Conservation (phyloP, 2,888 invertebrate species). For the Stramonita haemastoma region DNA sequence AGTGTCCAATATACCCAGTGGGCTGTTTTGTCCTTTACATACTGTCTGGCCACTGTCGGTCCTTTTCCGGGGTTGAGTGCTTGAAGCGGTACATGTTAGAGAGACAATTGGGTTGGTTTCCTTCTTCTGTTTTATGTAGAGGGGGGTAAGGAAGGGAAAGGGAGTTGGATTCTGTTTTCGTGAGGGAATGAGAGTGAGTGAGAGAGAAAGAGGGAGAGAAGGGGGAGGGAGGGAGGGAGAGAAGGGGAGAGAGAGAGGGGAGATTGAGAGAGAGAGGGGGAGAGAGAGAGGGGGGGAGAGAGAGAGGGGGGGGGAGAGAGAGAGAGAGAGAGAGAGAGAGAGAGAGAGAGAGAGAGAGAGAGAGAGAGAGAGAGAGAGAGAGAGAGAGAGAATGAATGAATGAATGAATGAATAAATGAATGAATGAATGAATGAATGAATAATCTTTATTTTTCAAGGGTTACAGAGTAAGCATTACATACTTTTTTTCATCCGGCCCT, state of each 20-base stretch:
- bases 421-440: no score
- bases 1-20: no score
- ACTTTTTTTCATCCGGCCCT: no score
- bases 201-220: no score
- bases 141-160: background rate
- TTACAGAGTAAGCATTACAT: no score
- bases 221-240: no score
- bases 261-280: background rate
- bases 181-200: background rate
- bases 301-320: background rate
- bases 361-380: constrained; percentile 21
- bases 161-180: background rate
- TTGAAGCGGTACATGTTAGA: background rate
- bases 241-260: no score
- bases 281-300: background rate
- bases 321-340: constrained; percentile 14
- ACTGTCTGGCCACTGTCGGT: no score
- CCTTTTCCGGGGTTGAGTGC: background rate
- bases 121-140: background rate
- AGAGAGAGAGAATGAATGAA: background rate
- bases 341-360: background rate
- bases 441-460: no score
- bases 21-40: no score
- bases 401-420: no score
- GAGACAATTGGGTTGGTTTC: background rate